Evolutionary conservation across 92 coral and sea anemone species (phyloP).

Genomic region (Paragorgia papillata): DNA sequence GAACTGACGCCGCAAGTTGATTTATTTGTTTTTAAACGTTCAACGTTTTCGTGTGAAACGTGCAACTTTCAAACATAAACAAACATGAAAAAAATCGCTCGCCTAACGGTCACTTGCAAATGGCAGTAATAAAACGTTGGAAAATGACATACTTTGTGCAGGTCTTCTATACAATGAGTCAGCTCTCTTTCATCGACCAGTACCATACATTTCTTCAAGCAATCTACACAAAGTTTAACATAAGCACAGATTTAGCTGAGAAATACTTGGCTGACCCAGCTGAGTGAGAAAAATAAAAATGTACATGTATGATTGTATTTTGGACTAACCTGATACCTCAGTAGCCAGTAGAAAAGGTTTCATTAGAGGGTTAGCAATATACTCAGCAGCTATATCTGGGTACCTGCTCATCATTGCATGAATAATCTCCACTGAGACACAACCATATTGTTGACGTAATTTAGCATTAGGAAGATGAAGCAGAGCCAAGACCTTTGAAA

Average conservation of each 20-base stretch:
- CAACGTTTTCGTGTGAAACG: no score
- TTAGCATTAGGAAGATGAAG: constrained; percentile 61
- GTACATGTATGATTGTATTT: no score
- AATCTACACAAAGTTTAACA: neutral
- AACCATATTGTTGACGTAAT: constrained; percentile 65
- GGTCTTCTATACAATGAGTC: constrained; percentile 67
- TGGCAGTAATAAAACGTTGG: no score
- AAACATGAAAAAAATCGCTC: no score
- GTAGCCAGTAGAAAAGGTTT: constrained; percentile 71
- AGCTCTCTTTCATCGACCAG: constrained; percentile 63
- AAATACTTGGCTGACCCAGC: no score
- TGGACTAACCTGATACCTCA: constrained; percentile 10
- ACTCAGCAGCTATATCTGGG: constrained; percentile 65
- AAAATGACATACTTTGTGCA: constrained; percentile 65
- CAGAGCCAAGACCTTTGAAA: constrained; percentile 61
- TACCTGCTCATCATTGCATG: constrained; percentile 69
- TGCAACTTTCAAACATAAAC: no score
- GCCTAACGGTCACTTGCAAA: no score
- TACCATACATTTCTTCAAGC: neutral
- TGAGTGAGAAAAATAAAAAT: no score
- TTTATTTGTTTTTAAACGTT: no score
- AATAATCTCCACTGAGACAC: constrained; percentile 67
- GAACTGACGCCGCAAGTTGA: no score
- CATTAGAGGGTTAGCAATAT: constrained; percentile 62
- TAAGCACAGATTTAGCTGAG: no score